These are phyloP conservation scores for Phenganax stokvisi DNA, from an alignment of 92 coral and sea anemone genomes.

Conservation along the genomic window DNA sequence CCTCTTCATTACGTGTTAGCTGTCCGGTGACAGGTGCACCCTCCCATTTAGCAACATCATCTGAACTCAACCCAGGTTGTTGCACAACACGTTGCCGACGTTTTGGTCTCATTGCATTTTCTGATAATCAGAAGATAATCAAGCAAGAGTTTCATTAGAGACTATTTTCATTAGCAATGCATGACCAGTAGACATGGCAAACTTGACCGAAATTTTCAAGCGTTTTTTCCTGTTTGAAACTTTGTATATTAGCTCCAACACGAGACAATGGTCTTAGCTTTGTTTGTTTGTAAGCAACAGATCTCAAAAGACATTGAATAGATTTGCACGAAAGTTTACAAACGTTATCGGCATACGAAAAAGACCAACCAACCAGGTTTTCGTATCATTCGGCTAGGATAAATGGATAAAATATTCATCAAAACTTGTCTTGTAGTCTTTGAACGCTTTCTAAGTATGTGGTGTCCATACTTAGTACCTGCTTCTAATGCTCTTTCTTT, in stretches of 20 bases:
- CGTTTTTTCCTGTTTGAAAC: too few species aligned
- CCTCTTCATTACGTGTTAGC: constrained; percentile 14
- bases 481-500: constrained; percentile 55
- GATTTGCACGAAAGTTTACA: too few species aligned
- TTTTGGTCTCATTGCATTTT: constrained; percentile 62
- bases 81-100: constrained; percentile 70
- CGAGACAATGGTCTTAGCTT: too few species aligned
- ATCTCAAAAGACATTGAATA: too few species aligned
- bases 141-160: background rate
- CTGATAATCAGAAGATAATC: constrained; percentile 29
- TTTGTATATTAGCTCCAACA: too few species aligned
- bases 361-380: too few species aligned
- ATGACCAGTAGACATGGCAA: too few species aligned
- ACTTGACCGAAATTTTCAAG: too few species aligned
- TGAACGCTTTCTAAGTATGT: background rate
- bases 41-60: constrained; percentile 82
- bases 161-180: background rate
- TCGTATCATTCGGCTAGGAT: too few species aligned
- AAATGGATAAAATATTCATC: too few species aligned
- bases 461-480: constrained; percentile 8
- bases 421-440: background rate
- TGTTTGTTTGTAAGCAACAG: too few species aligned
- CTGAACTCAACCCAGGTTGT: constrained; percentile 62
- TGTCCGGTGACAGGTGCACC: constrained; percentile 71
- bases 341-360: too few species aligned